phyloP scores from a whole-genome alignment of 2,797 vertebrate genomes.

The Spinibarbus caldwelli region DNA sequence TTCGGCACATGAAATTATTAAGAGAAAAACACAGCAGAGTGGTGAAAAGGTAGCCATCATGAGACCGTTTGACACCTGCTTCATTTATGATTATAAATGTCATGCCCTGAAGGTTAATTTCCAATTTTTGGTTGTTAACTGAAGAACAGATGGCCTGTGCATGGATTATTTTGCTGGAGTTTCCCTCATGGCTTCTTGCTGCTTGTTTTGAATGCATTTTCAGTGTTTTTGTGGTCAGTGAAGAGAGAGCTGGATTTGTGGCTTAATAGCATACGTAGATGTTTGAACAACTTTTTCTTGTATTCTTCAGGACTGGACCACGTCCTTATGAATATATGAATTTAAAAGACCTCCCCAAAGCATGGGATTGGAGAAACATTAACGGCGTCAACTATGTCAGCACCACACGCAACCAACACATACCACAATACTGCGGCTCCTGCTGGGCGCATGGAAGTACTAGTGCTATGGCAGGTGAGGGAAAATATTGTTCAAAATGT shows the following conservation, averaged over 20 bases:
- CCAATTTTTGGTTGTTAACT: slow-evolving; percentile 10
- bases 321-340: slow-evolving; percentile 87
- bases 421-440: slow-evolving; percentile 97
- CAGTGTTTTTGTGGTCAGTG: neutral
- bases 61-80: slow-evolving; percentile 34
- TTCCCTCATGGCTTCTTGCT: neutral
- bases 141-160: slow-evolving; percentile 35
- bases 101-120: slow-evolving; percentile 29
- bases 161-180: too few species aligned
- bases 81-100: slow-evolving; percentile 3
- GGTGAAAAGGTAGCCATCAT: slow-evolving; percentile 54
- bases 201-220: slow-evolving; percentile 40
- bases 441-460: slow-evolving; percentile 98
- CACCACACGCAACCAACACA: slow-evolving; percentile 95
- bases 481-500: neutral
- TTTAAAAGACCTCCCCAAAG: slow-evolving; percentile 75
- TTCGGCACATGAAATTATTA: slow-evolving; percentile 55
- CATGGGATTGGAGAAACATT: slow-evolving; percentile 94
- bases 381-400: slow-evolving; percentile 88
- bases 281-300: neutral
- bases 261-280: neutral
- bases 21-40: slow-evolving; percentile 48
- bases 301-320: slow-evolving; percentile 75
- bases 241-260: neutral
- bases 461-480: slow-evolving; percentile 90